These are phyloP conservation scores for Vespertilio murinus DNA, from an alignment of 2,797 vertebrate genomes.

Conservation along the genomic window DNA sequence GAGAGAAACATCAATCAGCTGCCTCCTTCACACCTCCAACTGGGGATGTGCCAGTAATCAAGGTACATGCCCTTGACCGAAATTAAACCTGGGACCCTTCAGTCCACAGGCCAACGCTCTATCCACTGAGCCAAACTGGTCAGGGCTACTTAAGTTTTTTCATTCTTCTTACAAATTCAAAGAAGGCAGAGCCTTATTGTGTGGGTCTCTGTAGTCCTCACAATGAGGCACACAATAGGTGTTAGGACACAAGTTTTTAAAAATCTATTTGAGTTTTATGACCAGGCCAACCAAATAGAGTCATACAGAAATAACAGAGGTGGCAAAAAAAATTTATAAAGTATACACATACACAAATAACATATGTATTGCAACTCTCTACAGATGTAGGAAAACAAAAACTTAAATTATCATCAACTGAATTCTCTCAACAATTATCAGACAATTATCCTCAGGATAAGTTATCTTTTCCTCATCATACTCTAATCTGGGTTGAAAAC, in stretches of 20 bases:
- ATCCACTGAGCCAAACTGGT: too few species aligned
- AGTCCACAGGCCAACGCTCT: too few species aligned
- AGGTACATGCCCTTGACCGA: too few species aligned
- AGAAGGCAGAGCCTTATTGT: not conserved
- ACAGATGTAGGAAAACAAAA: not conserved
- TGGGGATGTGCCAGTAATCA: too few species aligned
- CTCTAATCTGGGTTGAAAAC: not conserved
- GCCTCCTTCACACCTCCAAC: too few species aligned
- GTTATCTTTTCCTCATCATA: not conserved
- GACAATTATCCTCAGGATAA: not conserved
- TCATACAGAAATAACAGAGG: not conserved
- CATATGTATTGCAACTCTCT: not conserved
- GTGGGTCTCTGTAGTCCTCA: not conserved
- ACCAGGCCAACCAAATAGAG: not conserved
- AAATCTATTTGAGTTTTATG: slow-evolving; percentile 3
- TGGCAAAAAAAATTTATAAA: not conserved
- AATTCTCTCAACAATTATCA: slow-evolving; percentile 35
- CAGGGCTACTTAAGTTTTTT: not conserved
- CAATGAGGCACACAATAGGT: not conserved
- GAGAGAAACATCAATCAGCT: too few species aligned
- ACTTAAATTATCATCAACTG: slow-evolving; percentile 33
- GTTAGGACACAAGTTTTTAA: not conserved
- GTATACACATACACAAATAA: not conserved
- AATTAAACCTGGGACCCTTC: too few species aligned
- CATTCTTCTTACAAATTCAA: not conserved